Base-by-base conservation (phyloP, 2,797 vertebrate genomes). In the Chromobotia macracanthus region DNA sequence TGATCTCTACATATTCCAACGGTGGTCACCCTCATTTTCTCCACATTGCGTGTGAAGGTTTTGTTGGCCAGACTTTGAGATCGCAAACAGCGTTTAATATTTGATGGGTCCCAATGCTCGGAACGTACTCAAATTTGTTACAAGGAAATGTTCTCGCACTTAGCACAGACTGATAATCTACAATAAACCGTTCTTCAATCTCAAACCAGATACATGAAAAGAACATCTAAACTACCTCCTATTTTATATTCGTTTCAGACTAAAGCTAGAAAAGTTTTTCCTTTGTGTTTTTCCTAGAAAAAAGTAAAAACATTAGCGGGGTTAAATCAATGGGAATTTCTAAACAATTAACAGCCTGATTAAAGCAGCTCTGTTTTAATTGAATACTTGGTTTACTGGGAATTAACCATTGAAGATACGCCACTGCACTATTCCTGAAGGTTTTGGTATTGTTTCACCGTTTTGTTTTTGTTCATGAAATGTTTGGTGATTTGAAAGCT, bases 71-170 rank as follows among this genome's bases (percentile, higher is more conserved):
- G 84, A 84, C 90, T 90, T 88, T 90, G 86, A 95, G 92, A 95
- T 92, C 86, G 82, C 90, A 94, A 94, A 88, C 88, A 91, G 88
- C 82, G 84, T 92, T 96, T 90, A 95, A 95, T 95, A 95, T 95
- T 96, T 95, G 82, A 96, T 92, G 86, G 80, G 78, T 91, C 88
- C 90, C 91, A 92, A 90, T 94, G 91, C 93, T 89, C 88, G 88
- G 80, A 91, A 86, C 84, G 81, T 87, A 91, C 90, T 90, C 88
- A 91, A 92, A 94, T 92, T 92, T 90, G 89, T 91, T 91, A 94
- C 90, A 93, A 92, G 91, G 90, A 95, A 95, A 95, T 90, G 92
- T 92, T 94, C 92, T 90, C 91, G 88, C 87, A 87, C 86, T 83
- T 87, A 87, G 84, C 46, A 64, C 58, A 83, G 87, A 80, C 82